phyloP scores from a whole-genome alignment of 2,888 invertebrate species.

The Ashinkailepas kermadecensis region DNA sequence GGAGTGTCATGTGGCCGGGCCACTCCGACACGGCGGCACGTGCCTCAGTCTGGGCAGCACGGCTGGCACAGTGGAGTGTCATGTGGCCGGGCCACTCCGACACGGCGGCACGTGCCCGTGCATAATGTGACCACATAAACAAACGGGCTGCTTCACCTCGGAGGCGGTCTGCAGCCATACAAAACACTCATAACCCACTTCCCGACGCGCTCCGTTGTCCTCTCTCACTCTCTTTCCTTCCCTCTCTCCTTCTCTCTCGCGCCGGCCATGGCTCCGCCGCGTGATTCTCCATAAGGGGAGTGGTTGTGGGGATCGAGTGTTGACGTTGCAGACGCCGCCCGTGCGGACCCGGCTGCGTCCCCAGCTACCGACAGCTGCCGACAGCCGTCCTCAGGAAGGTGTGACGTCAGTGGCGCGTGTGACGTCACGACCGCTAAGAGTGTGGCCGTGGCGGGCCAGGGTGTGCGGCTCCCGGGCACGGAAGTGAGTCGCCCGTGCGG shows the following conservation, averaged over 20 bases:
- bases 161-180: background rate
- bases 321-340: too few relatives aligned
- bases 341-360: background rate
- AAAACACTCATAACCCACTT: background rate
- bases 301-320: too few relatives aligned
- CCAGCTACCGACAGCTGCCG: background rate
- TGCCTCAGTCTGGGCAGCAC: background rate
- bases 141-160: background rate
- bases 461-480: background rate
- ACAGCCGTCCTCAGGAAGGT: background rate
- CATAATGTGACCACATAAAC: background rate
- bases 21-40: background rate
- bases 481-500: background rate
- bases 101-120: background rate
- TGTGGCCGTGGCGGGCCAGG: background rate
- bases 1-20: too few relatives aligned
- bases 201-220: background rate
- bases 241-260: background rate
- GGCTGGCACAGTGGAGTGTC: too few relatives aligned
- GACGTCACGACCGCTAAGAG: too few relatives aligned
- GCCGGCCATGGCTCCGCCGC: too few relatives aligned
- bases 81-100: too few relatives aligned
- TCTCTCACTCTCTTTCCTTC: background rate
- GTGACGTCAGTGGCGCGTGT: too few relatives aligned
- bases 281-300: too few relatives aligned